Base-by-base conservation (phyloP, 35 echinoderm and acorn worm species). In the Diadema setosum region DNA sequence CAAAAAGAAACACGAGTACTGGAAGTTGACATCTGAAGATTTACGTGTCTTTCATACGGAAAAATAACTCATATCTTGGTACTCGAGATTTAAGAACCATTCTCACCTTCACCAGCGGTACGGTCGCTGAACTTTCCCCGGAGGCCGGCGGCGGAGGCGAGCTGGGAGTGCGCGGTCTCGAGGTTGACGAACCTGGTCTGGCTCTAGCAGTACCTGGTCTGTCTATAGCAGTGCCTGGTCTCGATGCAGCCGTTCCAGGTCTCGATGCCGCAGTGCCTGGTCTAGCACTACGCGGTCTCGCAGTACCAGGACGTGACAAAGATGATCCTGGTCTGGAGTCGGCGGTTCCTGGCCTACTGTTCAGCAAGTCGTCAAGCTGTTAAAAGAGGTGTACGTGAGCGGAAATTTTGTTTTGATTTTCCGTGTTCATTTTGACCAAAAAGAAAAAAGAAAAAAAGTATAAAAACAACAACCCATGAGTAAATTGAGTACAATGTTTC, bases 171-270 rank as follows among this genome's bases (percentile, higher is more conserved):
- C 70, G 33, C 34, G 56, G 82, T 18, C 20, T 15, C 2, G 84
- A 87, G n/a, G 41, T 34, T 23, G 84, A 36, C 23, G 18, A 32
- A 17, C 76, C 87, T 29, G 73, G 70, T 0, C 87, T 30, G 3
- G 70, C 48, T 25, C 33, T 39, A 1, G 87, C 87, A 46, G 35
- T 41, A 30, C 87, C 48, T 3, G 87, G 87, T 16, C 87, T 78
- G n/a, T 42, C 45, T 4, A 5, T 17, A 4, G 87, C 50, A 1
- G 74, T 42, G 17, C 87, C 87, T n/a, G 87, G 87, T 60, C 87
- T 58, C 18, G 75, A 61, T 33, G 69, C 29, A 1, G 87, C 20
- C 9, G 44, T 27, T 33, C 87, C 87, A 0, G 76, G 87, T 42
- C 87, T 52, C 39, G 75, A 82, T 2, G 75, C 46, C 1, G 70